Conservation (phyloP, 2,888 invertebrate species). For the Andrena flavipes region DNA sequence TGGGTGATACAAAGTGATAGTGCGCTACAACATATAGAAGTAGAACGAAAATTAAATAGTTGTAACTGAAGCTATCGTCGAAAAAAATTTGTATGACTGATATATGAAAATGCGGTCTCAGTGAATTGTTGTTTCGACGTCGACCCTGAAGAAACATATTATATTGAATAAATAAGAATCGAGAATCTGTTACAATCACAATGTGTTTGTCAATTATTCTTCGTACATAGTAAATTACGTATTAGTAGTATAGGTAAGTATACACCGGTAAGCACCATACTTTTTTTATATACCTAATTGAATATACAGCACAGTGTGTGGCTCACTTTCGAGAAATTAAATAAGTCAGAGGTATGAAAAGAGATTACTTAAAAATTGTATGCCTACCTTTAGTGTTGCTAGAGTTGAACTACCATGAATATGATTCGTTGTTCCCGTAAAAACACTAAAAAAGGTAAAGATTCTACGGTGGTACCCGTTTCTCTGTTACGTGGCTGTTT, state of each 20-base stretch:
- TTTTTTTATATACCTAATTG: constrained; percentile 17
- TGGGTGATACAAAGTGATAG: too few relatives aligned
- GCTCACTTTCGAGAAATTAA: constrained; percentile 15
- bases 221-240: neutral
- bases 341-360: constrained; percentile 40
- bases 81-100: too few relatives aligned
- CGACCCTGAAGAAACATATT: neutral
- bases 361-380: constrained; percentile 13
- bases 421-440: constrained; percentile 22
- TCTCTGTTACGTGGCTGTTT: neutral
- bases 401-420: constrained; percentile 4
- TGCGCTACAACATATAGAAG: too few relatives aligned
- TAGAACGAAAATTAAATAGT: too few relatives aligned
- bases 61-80: too few relatives aligned
- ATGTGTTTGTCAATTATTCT: neutral
- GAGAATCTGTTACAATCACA: constrained; percentile 5
- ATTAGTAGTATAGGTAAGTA: neutral
- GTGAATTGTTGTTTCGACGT: too few relatives aligned
- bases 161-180: neutral
- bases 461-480: neutral
- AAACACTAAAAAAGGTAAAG: constrained; percentile 37
- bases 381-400: constrained; percentile 2
- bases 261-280: constrained; percentile 25
- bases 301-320: neutral
- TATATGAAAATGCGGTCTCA: too few relatives aligned